Evolutionary conservation across 2,113 vertebrate species (phyloP), one percentile per base, ranked within the genome.

Genomic region (Dicerorhinus sumatrensis): DNA sequence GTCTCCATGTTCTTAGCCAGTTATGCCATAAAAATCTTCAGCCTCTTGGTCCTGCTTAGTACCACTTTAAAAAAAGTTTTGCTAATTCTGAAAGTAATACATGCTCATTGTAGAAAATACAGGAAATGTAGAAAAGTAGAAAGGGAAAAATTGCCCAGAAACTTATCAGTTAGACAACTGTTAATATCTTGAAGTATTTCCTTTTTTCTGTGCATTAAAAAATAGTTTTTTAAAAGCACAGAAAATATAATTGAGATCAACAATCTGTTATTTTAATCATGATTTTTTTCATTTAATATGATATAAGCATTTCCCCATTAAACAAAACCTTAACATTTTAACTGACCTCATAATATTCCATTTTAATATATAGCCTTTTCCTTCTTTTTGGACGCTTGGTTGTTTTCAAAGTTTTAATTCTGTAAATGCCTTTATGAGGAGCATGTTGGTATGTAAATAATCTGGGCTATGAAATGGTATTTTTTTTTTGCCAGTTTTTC

Each of bases 311-410:
- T 95, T 96, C 39, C 29, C 51, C 21, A 70, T 73, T 56, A 48
- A 23, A 42, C 84, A 85, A 95, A 90, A 92, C 31, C 21, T 65
- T 67, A 95, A 54, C 9, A 54, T 77, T 86, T 97, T 91, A 94
- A 90, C 69, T 94, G 63, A 89, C 48, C 31, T 84, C 46, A 54
- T 86, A 76, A 60, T 77, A 94, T 60, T 90, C n/a, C 13, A n/a
- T 73, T 92, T 96, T 94, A 91, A 94, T 94, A 70, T 75, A 29
- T 83, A 48, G 13, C 5, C 27, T 63, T 96, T 89, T 75, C 23
- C 29, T 90, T 73, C 18, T 51, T 76, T 73, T 58, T 93, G 42
- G 33, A 91, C 17, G 39, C 54, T 70, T 83, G n/a, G 8, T 80
- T 81, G 39, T 75, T 94, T 92, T 96, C n/a, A 20, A 39, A 81